Conservation (phyloP, 2,888 invertebrate genomes). For the Parasteatoda lunata region DNA sequence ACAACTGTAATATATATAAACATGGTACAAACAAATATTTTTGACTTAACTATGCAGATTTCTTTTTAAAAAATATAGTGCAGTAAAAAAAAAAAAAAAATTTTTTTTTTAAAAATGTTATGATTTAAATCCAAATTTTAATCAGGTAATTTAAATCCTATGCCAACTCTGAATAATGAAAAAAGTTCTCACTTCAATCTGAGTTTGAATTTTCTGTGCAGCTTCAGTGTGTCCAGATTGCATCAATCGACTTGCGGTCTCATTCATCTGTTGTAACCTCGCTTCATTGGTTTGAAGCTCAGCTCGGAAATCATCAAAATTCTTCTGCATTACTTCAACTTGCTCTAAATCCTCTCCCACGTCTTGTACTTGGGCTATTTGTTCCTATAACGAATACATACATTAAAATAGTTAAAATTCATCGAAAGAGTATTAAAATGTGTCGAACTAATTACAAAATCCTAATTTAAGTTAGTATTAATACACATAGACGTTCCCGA, state of each 20-base stretch:
- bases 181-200: constrained; percentile 84
- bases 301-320: constrained; percentile 99
- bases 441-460: no score
- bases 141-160: no score
- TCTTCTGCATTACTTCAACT: constrained; percentile 99
- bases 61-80: no score
- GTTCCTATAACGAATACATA: constrained; percentile 79
- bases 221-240: constrained; percentile 99
- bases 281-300: constrained; percentile 98
- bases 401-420: neutral
- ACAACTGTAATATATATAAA: no score
- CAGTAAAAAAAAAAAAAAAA: no score
- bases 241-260: constrained; percentile 97
- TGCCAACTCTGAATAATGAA: neutral
- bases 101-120: no score
- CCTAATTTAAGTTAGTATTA: no score
- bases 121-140: no score
- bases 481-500: no score
- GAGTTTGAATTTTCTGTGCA: constrained; percentile 97
- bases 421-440: no score
- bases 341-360: constrained; percentile 98
- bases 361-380: constrained; percentile 96
- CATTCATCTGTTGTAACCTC: constrained; percentile 98
- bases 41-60: no score
- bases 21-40: no score